Conservation (phyloP, 2,113 vertebrate species). For the Cynocephalus volans region DNA sequence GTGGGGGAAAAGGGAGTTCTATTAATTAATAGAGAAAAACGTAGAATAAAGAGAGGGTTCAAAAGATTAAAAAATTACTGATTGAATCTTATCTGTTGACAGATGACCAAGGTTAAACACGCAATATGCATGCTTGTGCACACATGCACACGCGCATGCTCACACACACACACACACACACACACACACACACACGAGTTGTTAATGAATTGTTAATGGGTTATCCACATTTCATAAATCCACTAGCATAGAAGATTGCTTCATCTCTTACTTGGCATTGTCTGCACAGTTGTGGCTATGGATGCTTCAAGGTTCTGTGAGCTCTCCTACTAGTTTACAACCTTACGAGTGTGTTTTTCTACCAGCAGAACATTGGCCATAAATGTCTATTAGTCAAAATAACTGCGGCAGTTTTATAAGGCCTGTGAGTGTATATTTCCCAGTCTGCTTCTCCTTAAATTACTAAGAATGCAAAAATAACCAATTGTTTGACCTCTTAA, state of each 20-base stretch:
- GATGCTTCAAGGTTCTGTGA: slow-evolving; percentile 32
- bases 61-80: background rate
- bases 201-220: background rate
- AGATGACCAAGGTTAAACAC: background rate
- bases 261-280: background rate
- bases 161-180: fast-evolving
- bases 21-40: background rate
- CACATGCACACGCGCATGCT: fast-evolving
- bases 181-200: too few species aligned
- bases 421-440: slow-evolving; percentile 84
- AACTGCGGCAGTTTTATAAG: slow-evolving; percentile 89
- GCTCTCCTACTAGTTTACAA: slow-evolving; percentile 68
- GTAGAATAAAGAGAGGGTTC: background rate
- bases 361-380: slow-evolving; percentile 82
- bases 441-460: slow-evolving; percentile 89
- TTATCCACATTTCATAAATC: background rate
- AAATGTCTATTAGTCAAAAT: slow-evolving; percentile 88
- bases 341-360: slow-evolving; percentile 78
- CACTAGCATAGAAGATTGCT: background rate
- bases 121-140: background rate
- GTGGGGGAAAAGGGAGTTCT: background rate
- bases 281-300: background rate
- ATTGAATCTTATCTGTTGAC: background rate
- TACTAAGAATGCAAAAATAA: slow-evolving; percentile 90
- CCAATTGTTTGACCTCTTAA: slow-evolving; percentile 91